Evolutionary conservation across 2,797 vertebrate genomes (phyloP).

Genomic region (Saxicola maurus): DNA sequence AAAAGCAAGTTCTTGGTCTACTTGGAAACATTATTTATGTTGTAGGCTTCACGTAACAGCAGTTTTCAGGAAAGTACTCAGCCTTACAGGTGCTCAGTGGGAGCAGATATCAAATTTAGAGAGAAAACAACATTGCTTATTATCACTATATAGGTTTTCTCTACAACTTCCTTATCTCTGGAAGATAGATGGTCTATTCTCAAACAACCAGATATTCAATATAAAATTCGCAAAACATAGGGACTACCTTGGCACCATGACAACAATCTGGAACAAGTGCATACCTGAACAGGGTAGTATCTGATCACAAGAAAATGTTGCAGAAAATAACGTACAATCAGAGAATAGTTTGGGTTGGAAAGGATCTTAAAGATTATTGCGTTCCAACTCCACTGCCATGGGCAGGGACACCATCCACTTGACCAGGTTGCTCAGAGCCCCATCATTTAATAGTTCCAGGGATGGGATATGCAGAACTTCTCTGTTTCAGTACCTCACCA

Average conservation of each 20-base stretch:
- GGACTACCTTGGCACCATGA: neutral
- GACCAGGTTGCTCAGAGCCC: neutral
- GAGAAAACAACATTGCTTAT: neutral
- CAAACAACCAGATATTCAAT: neutral
- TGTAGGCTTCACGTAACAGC: neutral
- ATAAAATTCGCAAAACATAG: neutral
- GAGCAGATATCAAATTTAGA: neutral
- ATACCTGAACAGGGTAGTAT: neutral
- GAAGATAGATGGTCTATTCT: neutral
- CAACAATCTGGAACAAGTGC: neutral
- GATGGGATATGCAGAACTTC: neutral
- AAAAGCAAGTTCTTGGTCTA: neutral
- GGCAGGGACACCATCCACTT: neutral
- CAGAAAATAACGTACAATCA: neutral
- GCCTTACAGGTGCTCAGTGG: neutral
- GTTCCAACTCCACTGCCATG: neutral
- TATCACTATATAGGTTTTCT: neutral
- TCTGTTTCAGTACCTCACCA: neutral
- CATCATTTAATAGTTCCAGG: neutral
- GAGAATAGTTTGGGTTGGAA: neutral
- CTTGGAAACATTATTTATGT: neutral
- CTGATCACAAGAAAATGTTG: neutral
- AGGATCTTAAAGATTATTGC: neutral
- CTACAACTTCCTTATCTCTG: neutral
- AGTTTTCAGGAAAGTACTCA: neutral